Evolutionary conservation across 2,113 vertebrate genomes (phyloP).

Genomic region (Tenrec ecaudatus): DNA sequence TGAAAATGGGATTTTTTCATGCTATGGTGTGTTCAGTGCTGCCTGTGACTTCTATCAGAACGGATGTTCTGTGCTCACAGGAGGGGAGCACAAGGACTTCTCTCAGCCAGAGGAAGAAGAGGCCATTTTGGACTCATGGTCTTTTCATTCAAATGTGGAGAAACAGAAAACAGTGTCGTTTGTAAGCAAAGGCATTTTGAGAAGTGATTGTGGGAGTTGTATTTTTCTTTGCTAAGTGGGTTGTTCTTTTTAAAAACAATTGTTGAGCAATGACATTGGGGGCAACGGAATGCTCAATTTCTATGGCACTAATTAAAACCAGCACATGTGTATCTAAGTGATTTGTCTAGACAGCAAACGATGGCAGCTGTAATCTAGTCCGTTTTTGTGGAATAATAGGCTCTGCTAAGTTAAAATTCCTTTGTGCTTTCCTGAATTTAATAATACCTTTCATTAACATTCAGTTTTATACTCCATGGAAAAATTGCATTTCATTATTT

Average conservation of each 20-base stretch:
- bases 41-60: slow-evolving; percentile 16
- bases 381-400: slow-evolving; percentile 75
- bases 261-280: slow-evolving; percentile 71
- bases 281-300: slow-evolving; percentile 54
- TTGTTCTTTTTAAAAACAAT: slow-evolving; percentile 40
- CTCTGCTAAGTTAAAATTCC: slow-evolving; percentile 80
- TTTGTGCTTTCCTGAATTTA: slow-evolving; percentile 79
- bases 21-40: slow-evolving; percentile 7
- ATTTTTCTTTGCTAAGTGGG: slow-evolving; percentile 61
- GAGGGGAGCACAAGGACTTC: background rate
- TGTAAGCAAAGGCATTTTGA: background rate
- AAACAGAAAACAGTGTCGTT: background rate
- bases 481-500: slow-evolving; percentile 56
- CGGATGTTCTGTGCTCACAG: background rate
- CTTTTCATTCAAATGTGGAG: slow-evolving; percentile 1
- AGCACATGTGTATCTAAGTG: slow-evolving; percentile 67
- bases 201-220: slow-evolving; percentile 7
- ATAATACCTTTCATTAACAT: slow-evolving; percentile 79
- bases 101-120: background rate
- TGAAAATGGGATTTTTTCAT: slow-evolving; percentile 61
- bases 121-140: background rate
- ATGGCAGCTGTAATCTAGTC: slow-evolving; percentile 77
- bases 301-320: slow-evolving; percentile 71
- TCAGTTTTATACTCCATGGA: slow-evolving; percentile 61
- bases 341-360: slow-evolving; percentile 82